Conservation (phyloP, 2,797 vertebrate genomes). For the Sebastes jordani region DNA sequence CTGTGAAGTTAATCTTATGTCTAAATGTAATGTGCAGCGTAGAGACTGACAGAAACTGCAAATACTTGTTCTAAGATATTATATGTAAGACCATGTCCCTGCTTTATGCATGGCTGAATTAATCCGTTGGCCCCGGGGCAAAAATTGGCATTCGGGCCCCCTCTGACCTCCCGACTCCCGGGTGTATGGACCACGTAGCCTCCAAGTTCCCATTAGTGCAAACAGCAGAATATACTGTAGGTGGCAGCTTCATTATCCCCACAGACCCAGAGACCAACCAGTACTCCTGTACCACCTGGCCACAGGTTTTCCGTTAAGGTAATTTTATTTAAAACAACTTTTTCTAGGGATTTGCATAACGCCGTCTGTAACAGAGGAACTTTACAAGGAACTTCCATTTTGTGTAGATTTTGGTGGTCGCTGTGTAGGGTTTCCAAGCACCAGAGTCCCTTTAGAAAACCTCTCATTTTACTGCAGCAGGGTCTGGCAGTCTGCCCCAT, state of each 20-base stretch:
- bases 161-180: background rate
- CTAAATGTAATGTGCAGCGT: background rate
- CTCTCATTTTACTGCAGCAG: no score
- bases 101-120: background rate
- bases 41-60: background rate
- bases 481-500: no score
- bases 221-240: background rate
- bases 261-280: background rate
- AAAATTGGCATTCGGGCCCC: background rate
- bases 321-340: background rate
- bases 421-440: no score
- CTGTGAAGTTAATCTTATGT: background rate
- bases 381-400: no score
- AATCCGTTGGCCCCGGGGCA: background rate
- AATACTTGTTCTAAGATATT: background rate
- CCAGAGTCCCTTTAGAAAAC: no score
- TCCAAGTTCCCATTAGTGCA: background rate
- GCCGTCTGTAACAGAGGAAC: background rate
- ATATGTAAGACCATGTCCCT: background rate
- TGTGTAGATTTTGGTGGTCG: no score
- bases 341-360: background rate
- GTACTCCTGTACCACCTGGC: no score
- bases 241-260: background rate
- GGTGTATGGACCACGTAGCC: background rate
- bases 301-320: background rate